A percentile compares a stretch with the other conserved stretches of the same genome.
Conservation (phyloP, 2,797 vertebrate species). For the Syngnathus rostellatus region DNA sequence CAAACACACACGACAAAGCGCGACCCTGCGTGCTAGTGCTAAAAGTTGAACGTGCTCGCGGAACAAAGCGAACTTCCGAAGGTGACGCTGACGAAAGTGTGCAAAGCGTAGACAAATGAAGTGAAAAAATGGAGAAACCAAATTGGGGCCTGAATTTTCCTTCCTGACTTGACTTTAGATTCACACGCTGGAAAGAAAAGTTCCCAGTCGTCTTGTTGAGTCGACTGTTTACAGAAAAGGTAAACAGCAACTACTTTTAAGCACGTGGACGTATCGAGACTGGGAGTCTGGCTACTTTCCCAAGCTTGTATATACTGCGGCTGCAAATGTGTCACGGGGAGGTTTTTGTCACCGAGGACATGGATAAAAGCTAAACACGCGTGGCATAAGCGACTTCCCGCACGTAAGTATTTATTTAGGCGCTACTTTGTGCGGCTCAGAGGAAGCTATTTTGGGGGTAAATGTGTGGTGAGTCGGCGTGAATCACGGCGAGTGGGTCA, state of each 20-base stretch:
- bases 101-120: too few relatives aligned
- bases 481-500: neutral
- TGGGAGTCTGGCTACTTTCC: neutral
- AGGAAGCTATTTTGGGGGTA: neutral
- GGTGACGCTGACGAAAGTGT: too few relatives aligned
- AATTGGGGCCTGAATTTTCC: neutral
- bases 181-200: neutral
- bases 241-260: neutral
- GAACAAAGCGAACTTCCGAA: neutral
- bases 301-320: neutral
- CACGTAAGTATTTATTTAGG: neutral
- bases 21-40: slow-evolving; percentile 10
- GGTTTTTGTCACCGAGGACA: neutral
- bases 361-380: neutral
- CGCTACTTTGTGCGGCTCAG: neutral
- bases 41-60: slow-evolving; percentile 16
- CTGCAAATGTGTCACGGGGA: neutral
- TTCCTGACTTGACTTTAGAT: neutral
- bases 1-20: neutral
- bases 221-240: neutral
- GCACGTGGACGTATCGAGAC: neutral
- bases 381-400: neutral
- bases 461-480: neutral
- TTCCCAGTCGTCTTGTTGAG: neutral
- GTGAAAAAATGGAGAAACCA: too few relatives aligned